Evolutionary conservation across 2,888 invertebrate genomes (phyloP), one percentile per base, ranked within the genome.

Genomic region (Drosophila recens): DNA sequence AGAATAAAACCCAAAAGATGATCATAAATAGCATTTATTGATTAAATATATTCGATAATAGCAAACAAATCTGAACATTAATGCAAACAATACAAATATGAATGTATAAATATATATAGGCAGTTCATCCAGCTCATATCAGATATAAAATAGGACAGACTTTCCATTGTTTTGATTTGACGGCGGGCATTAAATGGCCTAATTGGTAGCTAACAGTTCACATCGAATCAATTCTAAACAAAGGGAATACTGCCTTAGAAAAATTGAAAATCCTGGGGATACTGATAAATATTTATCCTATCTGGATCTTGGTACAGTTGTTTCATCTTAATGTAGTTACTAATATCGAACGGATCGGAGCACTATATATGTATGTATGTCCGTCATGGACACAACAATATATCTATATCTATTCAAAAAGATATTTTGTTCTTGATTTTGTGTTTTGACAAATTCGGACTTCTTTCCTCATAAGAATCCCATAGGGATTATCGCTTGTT

Each of bases 1-100:
- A 54, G 48, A 45, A 20, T n/a, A 58, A 42, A 49, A 49, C 20
- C 17, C 10, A 43, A 23, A 9, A 38, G 13, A 61, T 56, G 40
- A 58, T 74, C 48, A 71, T 62, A 64, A 51, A 67, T 64, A 57
- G 51, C 61, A 45, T 72, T 77, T 59, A 59, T 59, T 63, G 45
- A 57, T 40, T 45, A 36, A 15, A 13, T 33, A n/a, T 11, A 51
- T 51, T 43, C 9, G n/a, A 36, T 43, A 20, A 48, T 46, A 33
- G 64, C 64, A 46, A 63, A 49, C 46, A 65, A 61, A 70, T 57
- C 36, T 42, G 45, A 71, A 30, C 40, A 56, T 56, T 52, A 34
- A 52, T 43, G 61, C 53, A 62, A 67, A 53, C 56, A 65, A 58
- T 43, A 58, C 49, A 58, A 51, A 67, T 33, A 40, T 20, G 10